Evolutionary conservation across 2,797 vertebrate genomes (phyloP), one percentile per base, ranked within the genome.

Genomic region (Coendou prehensilis): DNA sequence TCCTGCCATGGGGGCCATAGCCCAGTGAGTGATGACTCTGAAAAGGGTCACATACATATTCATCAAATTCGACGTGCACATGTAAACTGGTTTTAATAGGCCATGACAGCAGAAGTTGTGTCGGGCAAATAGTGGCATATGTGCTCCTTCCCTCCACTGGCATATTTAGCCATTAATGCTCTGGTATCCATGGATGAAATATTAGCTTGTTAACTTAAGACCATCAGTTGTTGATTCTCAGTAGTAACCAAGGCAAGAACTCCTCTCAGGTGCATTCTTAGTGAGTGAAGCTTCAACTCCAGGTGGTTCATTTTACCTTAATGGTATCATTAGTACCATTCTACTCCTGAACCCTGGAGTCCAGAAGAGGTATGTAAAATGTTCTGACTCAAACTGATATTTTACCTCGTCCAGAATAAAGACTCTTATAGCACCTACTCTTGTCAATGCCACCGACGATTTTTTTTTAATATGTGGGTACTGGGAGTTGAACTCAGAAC

Each of bases 31-130:
- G 99, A 99, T 99, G 99, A 98, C 99, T 99, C 99, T 99, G 99
- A 99, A 99, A 99, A 99, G 99, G 99, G 99, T 99, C 99, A 99
- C 99, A 99, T 99, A 99, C 99, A 99, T 99, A 99, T 99, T 99
- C 99, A 99, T 99, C 98, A 99, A 98, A 99, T 99, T 99, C 99
- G 99, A 99, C 99, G 99, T 99, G 99, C 99, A 99, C 99, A 99
- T 99, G 99, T 99, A 99, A 99, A 99, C 99, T 98, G 98, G 99
- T 99, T 99, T 99, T 99, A 99, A 99, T 99, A 99, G 99, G 99
- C 99, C 99, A 98, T 99, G 99, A 99, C 99, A 99, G 99, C 98
- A 98, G 98, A 99, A 99, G 99, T 99, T 99, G 99, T 99, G 98
- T 98, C 98, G 95, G 98, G 98, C 98, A 99, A 99, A 98, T 98